Conservation (phyloP, 1,140 invertebrate species). For the Leptinotarsa defecta region DNA sequence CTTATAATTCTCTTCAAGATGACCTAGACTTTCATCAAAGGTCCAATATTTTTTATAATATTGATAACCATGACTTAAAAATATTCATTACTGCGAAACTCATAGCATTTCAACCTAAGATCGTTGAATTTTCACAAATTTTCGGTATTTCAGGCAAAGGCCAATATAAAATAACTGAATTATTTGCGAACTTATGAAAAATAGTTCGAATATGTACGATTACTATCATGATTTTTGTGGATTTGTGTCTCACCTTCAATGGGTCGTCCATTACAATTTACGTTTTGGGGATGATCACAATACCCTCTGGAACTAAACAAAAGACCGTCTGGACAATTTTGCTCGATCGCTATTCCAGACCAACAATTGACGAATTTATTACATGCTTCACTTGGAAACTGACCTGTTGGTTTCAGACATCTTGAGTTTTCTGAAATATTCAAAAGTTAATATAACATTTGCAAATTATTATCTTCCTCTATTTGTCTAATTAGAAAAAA, state of each 20-base stretch:
- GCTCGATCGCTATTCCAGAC: conserved; percentile 69
- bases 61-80: too few relatives aligned
- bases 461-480: too few relatives aligned
- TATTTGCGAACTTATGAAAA: neutral
- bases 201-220: neutral
- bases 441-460: too few relatives aligned
- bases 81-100: too few relatives aligned
- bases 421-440: conserved; percentile 24
- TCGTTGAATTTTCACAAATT: too few relatives aligned
- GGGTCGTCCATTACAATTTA: conserved; percentile 64
- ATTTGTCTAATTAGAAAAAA: too few relatives aligned
- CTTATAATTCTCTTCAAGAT: too few relatives aligned
- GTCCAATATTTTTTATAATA: too few relatives aligned
- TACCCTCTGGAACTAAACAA: conserved; percentile 65
- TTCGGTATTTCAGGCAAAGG: too few relatives aligned
- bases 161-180: too few relatives aligned
- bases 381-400: conserved; percentile 67
- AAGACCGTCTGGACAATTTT: conserved; percentile 66
- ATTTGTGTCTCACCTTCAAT: conserved; percentile 28
- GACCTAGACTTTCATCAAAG: too few relatives aligned
- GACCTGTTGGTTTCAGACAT: conserved; percentile 57
- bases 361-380: conserved; percentile 72
- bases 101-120: too few relatives aligned
- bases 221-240: neutral
- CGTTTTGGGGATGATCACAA: conserved; percentile 68